Evolutionary conservation across 2,113 vertebrate genomes (phyloP), one percentile per base, ranked within the genome.

Genomic region (Progne subis): DNA sequence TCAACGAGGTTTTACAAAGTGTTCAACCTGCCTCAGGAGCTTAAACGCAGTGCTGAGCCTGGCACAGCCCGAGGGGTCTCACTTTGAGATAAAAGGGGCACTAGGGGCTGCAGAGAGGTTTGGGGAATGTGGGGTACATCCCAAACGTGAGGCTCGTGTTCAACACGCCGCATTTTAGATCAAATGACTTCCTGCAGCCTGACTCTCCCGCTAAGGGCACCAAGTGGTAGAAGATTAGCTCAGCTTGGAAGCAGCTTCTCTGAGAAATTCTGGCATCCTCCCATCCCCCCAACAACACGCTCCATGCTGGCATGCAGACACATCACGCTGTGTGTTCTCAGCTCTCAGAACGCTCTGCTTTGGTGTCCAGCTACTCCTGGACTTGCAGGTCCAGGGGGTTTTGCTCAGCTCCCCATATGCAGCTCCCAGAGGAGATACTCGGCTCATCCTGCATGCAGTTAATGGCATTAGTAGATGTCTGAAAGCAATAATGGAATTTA

Each of bases 241-340:
- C 63, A 69, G 59, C 16, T 68, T 79, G 57, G 69, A 60, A 89
- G 52, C 10, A 70, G 41, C 11, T 90, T 50, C 60, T 86, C 24
- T 10, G 2, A 88, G 18, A 68, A 68, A 71, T 71, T n/a, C 56
- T 88, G 76, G 44, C 70, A 74, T 24, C 9, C 37, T 89, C 57
- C 52, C 8, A 1, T 75, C 52, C 52, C 83, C n/a, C 84, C 56
- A 25, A 0, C 3, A 13, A 7, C 26, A 11, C 12, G 59, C 41
- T 46, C 74, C 44, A 7, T 1, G 0, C 0, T 50, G 60, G 59
- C n/a, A 32, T 5, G 15, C 18, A 49, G 68, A 4, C 46, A 18
- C 47, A 25, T 7, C 16, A 6, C 0, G 0, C 34, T 37, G 24
- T 5, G 43, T 16, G 28, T 11, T 60, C 84, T n/a, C 44, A 52